phyloP scores from a whole-genome alignment of 2,888 invertebrate species.

The Hydriomena furcata region DNA sequence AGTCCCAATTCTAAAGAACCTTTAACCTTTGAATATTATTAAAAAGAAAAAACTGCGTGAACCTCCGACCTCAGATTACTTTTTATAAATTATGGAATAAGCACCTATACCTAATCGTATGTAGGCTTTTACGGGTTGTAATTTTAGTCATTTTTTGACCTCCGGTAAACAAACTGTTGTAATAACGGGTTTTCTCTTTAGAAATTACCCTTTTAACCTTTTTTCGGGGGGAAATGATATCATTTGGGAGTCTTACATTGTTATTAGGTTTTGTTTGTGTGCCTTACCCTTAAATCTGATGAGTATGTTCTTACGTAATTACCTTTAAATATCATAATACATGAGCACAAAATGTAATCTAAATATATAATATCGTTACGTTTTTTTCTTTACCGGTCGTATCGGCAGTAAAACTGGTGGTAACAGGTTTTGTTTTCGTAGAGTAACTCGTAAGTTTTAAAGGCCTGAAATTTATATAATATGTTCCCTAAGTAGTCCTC shows the following conservation, averaged over 20 bases:
- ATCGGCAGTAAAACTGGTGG: too few relatives aligned
- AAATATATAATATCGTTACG: background rate
- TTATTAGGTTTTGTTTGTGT: constrained; percentile 53
- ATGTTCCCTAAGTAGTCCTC: too few relatives aligned
- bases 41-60: background rate
- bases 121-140: constrained; percentile 34
- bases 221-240: constrained; percentile 56
- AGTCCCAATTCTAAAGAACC: background rate
- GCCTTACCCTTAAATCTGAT: constrained; percentile 40
- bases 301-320: constrained; percentile 25
- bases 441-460: too few relatives aligned
- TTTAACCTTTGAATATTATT: background rate
- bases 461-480: too few relatives aligned
- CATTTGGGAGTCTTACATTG: constrained; percentile 56
- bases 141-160: constrained; percentile 50
- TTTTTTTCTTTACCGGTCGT: too few relatives aligned
- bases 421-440: too few relatives aligned
- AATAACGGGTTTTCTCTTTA: constrained; percentile 54
- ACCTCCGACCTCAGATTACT: background rate
- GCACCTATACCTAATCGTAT: background rate
- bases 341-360: constrained; percentile 8
- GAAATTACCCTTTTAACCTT: constrained; percentile 57
- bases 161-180: constrained; percentile 49
- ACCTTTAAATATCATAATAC: constrained; percentile 17
- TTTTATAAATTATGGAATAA: constrained; percentile 6